phyloP scores from a whole-genome alignment of 2,113 vertebrate genomes.

The Rhinolophus ferrumequinum region DNA sequence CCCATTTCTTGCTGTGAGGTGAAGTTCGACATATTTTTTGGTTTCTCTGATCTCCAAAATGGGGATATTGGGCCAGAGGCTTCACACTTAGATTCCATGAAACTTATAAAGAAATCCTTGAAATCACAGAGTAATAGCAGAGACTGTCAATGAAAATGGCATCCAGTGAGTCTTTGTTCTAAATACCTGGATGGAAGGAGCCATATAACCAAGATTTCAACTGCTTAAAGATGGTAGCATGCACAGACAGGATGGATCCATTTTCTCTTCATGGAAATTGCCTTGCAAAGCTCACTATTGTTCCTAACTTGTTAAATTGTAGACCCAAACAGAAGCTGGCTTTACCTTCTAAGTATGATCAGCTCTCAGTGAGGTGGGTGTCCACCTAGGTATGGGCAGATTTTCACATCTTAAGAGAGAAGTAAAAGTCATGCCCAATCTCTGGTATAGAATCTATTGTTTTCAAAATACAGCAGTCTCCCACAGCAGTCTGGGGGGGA shows the following conservation, averaged over 20 bases:
- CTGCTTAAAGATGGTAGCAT: neutral
- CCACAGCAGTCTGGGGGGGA: rapidly evolving
- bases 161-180: neutral
- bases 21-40: neutral
- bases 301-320: neutral
- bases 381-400: neutral
- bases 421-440: neutral
- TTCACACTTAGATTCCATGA: neutral
- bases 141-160: neutral
- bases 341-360: neutral
- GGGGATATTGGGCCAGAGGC: neutral
- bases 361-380: neutral
- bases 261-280: neutral
- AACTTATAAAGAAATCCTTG: neutral
- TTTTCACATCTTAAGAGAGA: neutral
- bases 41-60: neutral
- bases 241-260: neutral
- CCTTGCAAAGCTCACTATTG: neutral
- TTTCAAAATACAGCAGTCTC: neutral
- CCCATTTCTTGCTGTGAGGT: neutral
- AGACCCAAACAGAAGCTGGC: neutral
- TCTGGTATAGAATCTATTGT: neutral
- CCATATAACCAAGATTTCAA: neutral
- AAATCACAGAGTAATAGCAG: neutral
- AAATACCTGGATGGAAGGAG: neutral